A percentile compares a stretch with the other conserved stretches of the same genome.
Evolutionary conservation across 2,797 vertebrate species (phyloP).

Genomic region (Dicrostonyx torquatus): DNA sequence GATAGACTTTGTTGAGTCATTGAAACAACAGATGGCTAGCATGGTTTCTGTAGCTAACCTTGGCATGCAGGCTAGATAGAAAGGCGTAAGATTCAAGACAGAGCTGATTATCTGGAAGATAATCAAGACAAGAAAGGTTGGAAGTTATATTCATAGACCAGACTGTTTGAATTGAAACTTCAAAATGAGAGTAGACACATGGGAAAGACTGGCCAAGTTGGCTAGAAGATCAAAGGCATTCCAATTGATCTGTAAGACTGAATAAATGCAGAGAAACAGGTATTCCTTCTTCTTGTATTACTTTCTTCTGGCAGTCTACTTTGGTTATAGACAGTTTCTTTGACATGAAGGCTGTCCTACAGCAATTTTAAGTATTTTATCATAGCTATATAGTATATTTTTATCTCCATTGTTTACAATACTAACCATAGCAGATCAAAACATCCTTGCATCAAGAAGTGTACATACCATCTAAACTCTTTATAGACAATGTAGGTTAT

Average conservation of each 20-base stretch:
- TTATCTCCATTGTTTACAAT: constrained; percentile 26
- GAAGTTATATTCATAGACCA: constrained; percentile 8
- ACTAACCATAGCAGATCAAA: neutral
- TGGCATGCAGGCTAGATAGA: neutral
- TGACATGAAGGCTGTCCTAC: neutral
- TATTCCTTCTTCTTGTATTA: neutral
- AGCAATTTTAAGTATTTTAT: neutral
- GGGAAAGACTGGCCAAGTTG: neutral
- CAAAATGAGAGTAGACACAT: neutral
- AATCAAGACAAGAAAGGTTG: neutral
- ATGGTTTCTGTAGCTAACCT: neutral
- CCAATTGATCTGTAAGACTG: neutral
- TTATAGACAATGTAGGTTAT: constrained; percentile 27
- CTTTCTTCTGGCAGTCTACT: constrained; percentile 30
- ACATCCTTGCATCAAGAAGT: constrained; percentile 42
- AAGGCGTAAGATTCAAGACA: neutral
- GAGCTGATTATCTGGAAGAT: neutral
- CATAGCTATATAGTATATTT: neutral
- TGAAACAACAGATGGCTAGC: constrained; percentile 17
- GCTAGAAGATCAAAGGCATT: neutral
- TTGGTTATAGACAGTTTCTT: constrained; percentile 36
- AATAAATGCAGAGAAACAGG: neutral
- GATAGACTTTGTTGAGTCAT: neutral
- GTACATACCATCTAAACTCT: constrained; percentile 2
- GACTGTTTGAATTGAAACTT: neutral